Evolutionary conservation across 1,140 invertebrate genomes (phyloP).

Genomic region (Reticulitermes speratus): DNA sequence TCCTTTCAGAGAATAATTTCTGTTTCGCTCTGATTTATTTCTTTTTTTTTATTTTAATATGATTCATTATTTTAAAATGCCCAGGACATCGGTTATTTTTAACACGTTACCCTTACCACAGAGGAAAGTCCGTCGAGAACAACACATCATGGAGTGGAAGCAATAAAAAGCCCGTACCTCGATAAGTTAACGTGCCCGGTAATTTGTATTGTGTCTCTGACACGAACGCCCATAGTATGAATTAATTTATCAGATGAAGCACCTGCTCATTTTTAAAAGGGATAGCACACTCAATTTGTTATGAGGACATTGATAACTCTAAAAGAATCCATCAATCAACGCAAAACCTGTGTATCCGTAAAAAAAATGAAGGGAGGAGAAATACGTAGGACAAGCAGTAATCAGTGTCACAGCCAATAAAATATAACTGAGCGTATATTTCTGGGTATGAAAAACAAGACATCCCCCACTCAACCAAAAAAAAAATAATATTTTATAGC

Average conservation of each 20-base stretch:
- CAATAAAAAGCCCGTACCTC: not conserved
- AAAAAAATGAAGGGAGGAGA: too few species aligned
- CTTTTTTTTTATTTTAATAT: not conserved
- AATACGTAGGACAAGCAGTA: too few species aligned
- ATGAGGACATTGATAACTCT: constrained; percentile 12
- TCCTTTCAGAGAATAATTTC: not conserved
- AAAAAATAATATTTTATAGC: too few species aligned
- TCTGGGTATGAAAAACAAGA: too few species aligned
- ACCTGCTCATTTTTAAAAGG: constrained; percentile 14
- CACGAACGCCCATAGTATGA: not conserved
- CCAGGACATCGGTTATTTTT: not conserved
- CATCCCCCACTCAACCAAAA: too few species aligned
- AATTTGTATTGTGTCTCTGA: constrained; percentile 16
- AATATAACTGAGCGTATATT: too few species aligned
- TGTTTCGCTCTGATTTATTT: not conserved
- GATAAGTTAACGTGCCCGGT: not conserved
- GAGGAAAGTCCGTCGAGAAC: not conserved
- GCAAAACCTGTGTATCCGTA: not conserved
- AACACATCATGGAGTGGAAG: not conserved
- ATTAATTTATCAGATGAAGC: constrained; percentile 9
- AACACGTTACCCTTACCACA: not conserved
- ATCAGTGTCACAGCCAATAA: too few species aligned
- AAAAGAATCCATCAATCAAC: constrained; percentile 12
- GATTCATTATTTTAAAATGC: not conserved
- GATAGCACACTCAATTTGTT: constrained; percentile 16